Evolutionary conservation across 2,797 vertebrate species (phyloP).

Genomic region (Euthynnus affinis): DNA sequence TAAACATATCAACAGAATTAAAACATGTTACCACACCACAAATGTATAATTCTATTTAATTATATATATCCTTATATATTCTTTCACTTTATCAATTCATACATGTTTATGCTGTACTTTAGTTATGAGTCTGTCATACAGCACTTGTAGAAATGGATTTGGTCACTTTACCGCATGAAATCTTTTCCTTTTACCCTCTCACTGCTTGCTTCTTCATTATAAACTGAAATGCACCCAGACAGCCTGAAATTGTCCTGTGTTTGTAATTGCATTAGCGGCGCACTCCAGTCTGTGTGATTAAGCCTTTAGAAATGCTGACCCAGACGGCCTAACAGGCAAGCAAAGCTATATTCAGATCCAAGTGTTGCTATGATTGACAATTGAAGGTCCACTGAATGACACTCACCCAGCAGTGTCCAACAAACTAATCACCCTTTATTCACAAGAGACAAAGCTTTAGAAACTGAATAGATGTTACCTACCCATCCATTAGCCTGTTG

Average conservation of each 20-base stretch:
- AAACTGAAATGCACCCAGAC: conserved; percentile 47
- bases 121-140: background rate
- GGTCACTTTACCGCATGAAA: background rate
- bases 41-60: background rate
- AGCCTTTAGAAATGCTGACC: conserved; percentile 69
- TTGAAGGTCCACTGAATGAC: conserved; percentile 72
- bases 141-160: background rate
- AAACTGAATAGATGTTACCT: conserved; percentile 15
- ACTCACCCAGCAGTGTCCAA: conserved; percentile 27
- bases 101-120: background rate
- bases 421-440: conserved; percentile 56
- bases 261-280: conserved; percentile 61
- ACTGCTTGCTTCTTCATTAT: conserved; percentile 4
- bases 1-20: conserved; percentile 30
- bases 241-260: conserved; percentile 39
- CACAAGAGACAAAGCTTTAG: conserved; percentile 42
- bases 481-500: background rate
- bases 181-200: conserved; percentile 5
- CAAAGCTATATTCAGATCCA: conserved; percentile 75
- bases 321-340: conserved; percentile 59
- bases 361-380: conserved; percentile 67
- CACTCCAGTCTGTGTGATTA: conserved; percentile 52
- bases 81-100: background rate
- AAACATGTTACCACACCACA: conserved; percentile 23
- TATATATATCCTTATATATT: background rate